Conservation (phyloP, 2,888 invertebrate genomes). For the Ophion obscuratus region DNA sequence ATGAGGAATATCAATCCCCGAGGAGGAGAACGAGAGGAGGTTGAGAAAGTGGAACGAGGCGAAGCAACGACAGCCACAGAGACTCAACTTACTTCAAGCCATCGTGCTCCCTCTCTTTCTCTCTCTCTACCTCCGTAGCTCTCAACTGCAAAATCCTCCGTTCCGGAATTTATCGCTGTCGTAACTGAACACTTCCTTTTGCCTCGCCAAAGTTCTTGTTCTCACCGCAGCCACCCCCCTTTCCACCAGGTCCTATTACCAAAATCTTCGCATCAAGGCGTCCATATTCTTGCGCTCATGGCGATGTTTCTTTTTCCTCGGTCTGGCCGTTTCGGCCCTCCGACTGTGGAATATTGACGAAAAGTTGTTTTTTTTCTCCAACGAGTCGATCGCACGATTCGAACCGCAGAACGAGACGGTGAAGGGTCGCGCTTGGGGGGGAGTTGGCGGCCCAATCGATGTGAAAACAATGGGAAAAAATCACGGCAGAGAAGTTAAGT, state of each 20-base stretch:
- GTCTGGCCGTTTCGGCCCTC: no score
- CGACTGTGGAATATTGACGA: background rate
- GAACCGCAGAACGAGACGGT: no score
- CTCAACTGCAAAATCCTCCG: constrained; percentile 82
- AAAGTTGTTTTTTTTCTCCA: background rate
- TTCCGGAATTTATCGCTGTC: constrained; percentile 80
- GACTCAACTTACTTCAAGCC: constrained; percentile 70
- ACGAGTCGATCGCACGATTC: background rate
- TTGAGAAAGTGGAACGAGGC: constrained; percentile 36
- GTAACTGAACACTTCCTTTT: constrained; percentile 68
- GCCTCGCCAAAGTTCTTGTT: constrained; percentile 44
- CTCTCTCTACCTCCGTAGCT: constrained; percentile 77
- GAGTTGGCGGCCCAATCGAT: background rate
- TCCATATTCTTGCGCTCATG: constrained; percentile 25
- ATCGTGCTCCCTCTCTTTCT: constrained; percentile 59
- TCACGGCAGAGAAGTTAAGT: constrained; percentile 25
- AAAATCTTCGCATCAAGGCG: constrained; percentile 49
- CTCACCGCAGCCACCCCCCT: constrained; percentile 19
- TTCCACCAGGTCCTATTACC: background rate
- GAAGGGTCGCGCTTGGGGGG: background rate
- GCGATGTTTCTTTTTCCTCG: no score
- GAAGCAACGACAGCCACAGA: constrained; percentile 72
- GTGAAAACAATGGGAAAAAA: background rate
- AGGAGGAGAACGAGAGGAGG: constrained; percentile 59
- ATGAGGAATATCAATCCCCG: constrained; percentile 82